Evolutionary conservation across 1,140 invertebrate genomes (phyloP), one percentile per base, ranked within the genome.

Genomic region (Melipona quadrifasciata): DNA sequence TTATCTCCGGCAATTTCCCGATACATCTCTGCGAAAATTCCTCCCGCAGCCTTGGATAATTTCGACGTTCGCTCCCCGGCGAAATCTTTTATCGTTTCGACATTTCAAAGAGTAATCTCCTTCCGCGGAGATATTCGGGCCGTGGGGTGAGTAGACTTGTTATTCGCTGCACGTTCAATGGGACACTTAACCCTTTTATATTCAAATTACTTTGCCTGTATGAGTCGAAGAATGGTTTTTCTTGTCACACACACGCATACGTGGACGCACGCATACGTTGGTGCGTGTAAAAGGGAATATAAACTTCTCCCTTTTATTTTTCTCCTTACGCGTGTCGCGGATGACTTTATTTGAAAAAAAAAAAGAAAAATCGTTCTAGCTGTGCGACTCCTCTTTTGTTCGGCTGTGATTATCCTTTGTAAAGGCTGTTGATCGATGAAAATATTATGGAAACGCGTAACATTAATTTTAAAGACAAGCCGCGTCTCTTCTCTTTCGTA

Each of bases 131-230:
- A 78, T 83, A 78, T 83, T 83, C 82, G 74, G 65, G 71, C 53
- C 73, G 34, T 67, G 34, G 53, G 34, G 53, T 51, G 64, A 82
- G 73, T 65, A 39, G 67, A 58, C 74, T 83, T 78, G 75, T 83
- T 83, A 83, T 58, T 77, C 81, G 74, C 65, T 77, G 81, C 81
- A 83, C 74, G 74, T 83, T 78, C 82, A 77, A 71, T 77, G 74
- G 65, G 55, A 78, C 75, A 83, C 75, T 83, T 83, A 83, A 83
- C 82, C 82, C 74, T 83, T 83, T 83, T 78, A 83, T 83, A 83
- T 83, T 83, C 82, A 83, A 83, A 83, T 83, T 83, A 70, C 65
- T 78, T 71, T 61, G 80, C 75, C 51, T 70, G 74, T 68, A 76
- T 34, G 72, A 34, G 51, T 51, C 19, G 73, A 55, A 19, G 73